Evolutionary conservation across 2,888 invertebrate species (phyloP), one percentile per base, ranked within the genome.

Genomic region (Alloscopus bannaensis): DNA sequence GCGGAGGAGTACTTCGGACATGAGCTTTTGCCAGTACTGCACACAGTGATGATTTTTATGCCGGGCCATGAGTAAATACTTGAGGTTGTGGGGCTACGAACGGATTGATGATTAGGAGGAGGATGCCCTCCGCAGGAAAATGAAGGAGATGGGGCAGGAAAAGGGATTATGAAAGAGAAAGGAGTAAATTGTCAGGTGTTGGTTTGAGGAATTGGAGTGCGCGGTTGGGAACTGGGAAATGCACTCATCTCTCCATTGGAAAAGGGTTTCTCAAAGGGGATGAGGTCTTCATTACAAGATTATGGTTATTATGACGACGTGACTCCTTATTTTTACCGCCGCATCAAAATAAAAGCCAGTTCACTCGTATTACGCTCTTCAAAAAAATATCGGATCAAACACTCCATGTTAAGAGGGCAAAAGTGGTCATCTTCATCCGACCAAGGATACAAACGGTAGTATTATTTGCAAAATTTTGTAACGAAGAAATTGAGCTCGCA

Each of bases 241-340:
- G 50, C n/a, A 59, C 29, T 18, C 26, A 70, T 47, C 8, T 11
- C n/a, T 6, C 31, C n/a, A 42, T 26, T 59, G 57, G 57, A 24
- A 36, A 22, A 20, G 22, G 6, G 4, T 60, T 31, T 26, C 62
- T 29, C 4, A 16, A 45, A 47, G 57, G 55, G 57, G 42, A 73
- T 64, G 65, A 73, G 57, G 65, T 57, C 55, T 55, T 73, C 57
- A 65, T 57, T 45, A 59, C 47, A 45, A 75, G 66, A 75, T 75
- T 75, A 75, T 75, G 57, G 75, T 75, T 75, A 66, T 75, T 66
- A 75, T 47, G 55, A 42, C 55, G 62, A 55, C 64, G 72, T 64
- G 55, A 47, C 64, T 64, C 64, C 47, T 29, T 52, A 62, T 26
- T 72, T 36, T 72, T 40, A 62, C 31, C 52, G 45, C 57, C 29